Evolutionary conservation across 2,113 vertebrate genomes (phyloP), one percentile per base, ranked within the genome.

Genomic region (Xenopus borealis): DNA sequence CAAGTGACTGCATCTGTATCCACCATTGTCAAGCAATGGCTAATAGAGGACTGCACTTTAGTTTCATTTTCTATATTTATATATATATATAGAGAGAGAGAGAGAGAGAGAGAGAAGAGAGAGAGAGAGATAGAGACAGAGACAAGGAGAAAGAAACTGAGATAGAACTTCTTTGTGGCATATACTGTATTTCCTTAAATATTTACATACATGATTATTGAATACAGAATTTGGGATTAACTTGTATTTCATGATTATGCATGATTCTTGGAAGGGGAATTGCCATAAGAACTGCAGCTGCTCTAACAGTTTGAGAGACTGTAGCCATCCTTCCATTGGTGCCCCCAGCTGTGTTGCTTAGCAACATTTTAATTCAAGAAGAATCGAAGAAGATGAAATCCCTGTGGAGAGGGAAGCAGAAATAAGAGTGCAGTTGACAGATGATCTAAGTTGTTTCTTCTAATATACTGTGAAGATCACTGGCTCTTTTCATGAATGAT

Each of bases 381-480:
- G 92, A 92, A 93, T 92, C 85, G 86, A 92, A 93, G 89, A 86
- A 92, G 91, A 90, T 91, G 89, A 92, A 92, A 91, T 94, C 93
- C 93, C 93, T 66, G 78, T 87, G 89, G 91, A 94, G 92, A 90
- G 87, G 90, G 90, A 93, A 94, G 89, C 90, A 91, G 93, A 91
- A 94, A 93, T 92, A 91, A 94, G 91, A 92, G 88, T 87, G 88
- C 90, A 85, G 87, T 90, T 94, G 93, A 94, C 92, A 93, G 93
- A 94, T 94, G 91, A 95, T 94, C 90, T 90, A 89, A 92, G 91
- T 93, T 93, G 92, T 94, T 95, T 93, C 92, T 94, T 93, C 91
- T 94, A 93, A 94, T 94, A 94, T 88, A 94, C 92, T 94, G 93
- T 93, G 93, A 95, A 93, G 92, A 94, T 94, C 93, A 93, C 92